Conservation (phyloP, 2,888 invertebrate species). For the Synanthedon formicaeformis region DNA sequence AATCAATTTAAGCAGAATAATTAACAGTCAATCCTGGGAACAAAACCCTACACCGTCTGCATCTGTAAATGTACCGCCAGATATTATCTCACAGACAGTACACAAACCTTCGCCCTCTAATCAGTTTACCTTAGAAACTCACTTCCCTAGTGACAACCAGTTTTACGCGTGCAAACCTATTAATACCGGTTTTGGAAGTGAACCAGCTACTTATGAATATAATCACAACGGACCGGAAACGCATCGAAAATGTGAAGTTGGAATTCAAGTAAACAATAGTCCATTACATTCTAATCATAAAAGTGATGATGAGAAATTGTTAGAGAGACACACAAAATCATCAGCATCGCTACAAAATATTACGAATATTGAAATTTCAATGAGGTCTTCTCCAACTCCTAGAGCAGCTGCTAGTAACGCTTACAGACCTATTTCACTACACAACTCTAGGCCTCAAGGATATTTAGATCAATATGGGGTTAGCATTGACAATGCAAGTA, state of each 20-base stretch:
- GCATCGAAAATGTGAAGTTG: slow-evolving; percentile 41
- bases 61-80: slow-evolving; percentile 45
- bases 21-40: slow-evolving; percentile 44
- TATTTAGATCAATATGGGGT: slow-evolving; percentile 26
- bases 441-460: slow-evolving; percentile 41
- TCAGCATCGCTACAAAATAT: slow-evolving; percentile 60
- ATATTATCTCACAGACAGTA: slow-evolving; percentile 59
- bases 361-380: slow-evolving; percentile 61
- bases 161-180: slow-evolving; percentile 22
- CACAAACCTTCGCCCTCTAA: slow-evolving; percentile 50
- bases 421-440: slow-evolving; percentile 61
- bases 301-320: slow-evolving; percentile 64
- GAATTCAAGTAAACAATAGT: slow-evolving; percentile 41
- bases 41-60: slow-evolving; percentile 21
- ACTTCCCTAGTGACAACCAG: slow-evolving; percentile 51
- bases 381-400: slow-evolving; percentile 42
- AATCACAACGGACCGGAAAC: slow-evolving; percentile 22
- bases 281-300: slow-evolving; percentile 48
- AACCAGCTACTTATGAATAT: slow-evolving; percentile 17
- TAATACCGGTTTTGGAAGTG: slow-evolving; percentile 20
- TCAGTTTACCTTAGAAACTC: slow-evolving; percentile 59
- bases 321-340: slow-evolving; percentile 48
- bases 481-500: slow-evolving; percentile 42
- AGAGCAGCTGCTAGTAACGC: slow-evolving; percentile 35
- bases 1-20: slow-evolving; percentile 56